Base-by-base conservation (phyloP, 2,888 invertebrate genomes). In the Pyrrhosoma nymphula region DNA sequence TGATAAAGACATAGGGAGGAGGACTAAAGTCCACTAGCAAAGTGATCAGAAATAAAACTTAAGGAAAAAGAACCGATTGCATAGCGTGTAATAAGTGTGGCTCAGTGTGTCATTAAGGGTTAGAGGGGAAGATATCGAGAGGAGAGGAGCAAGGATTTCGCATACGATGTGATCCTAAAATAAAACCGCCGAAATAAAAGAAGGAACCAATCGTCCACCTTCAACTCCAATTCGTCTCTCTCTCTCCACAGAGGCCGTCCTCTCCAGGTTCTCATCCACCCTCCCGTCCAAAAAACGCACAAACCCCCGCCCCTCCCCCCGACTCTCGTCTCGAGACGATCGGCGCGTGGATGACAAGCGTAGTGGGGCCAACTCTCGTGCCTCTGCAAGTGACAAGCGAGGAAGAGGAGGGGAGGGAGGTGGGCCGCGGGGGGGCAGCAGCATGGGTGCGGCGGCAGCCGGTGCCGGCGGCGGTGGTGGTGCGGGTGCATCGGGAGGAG, bases 261-360 rank as follows among this genome's bases (percentile, higher is more conserved):
- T n/a, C 30, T 4, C 30, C 82, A 35, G 16, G 82, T 10, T 26
- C 30, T 16, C 82, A 23, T n/a, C 82, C 82, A 35, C 23, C 82
- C 82, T 26, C 16, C 82, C 82, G n/a, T 12, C 35, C 60, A 60
- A 20, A 60, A 60, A 60, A 60, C 60, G 60, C 20, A 20, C 60
- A 20, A 63, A 6, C n/a, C n/a, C n/a, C n/a, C n/a, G n/a, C n/a
- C n/a, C n/a, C n/a, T n/a, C n/a, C n/a, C n/a, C n/a, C n/a, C n/a
- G n/a, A n/a, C 47, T 47, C 93, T 23, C 47, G 47, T 35, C 82
- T 35, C 82, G 23, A 56, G 63, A 93, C 55, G 63, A 93, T n/a
- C 69, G 75, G n/a, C 69, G 75, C 91, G 91, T 91, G 91, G 23
- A 93, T 93, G 93, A 93, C 93, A 93, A 93, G 93, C 69, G 60